Evolutionary conservation across 2,113 vertebrate species (phyloP), one percentile per base, ranked within the genome.

Genomic region (Sminthopsis crassicaudata): DNA sequence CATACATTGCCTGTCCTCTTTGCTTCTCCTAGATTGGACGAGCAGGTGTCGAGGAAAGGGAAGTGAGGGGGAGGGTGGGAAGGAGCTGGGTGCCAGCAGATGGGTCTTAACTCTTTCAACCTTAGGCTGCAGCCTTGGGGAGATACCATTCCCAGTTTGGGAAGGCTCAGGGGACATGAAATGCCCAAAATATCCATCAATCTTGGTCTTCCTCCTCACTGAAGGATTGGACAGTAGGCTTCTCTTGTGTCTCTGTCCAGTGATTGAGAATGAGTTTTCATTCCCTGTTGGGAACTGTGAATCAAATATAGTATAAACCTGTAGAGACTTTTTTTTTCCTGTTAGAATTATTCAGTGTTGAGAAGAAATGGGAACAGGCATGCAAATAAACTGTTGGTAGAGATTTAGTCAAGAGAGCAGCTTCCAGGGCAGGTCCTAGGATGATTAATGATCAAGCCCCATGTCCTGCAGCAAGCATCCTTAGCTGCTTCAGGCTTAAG

Each of bases 31-130:
- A 42, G 90, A 60, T 54, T 24, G 46, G 93, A 55, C 23, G 36
- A 94, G 60, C 90, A 91, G 93, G 50, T 76, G 90, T 26, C 9
- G 24, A 91, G 93, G 36, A 84, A 84, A 42, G 67, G 67, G 67
- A 84, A 84, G 67, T 84, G 67, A 84, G 67, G 67, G 19, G 67
- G 46, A n/a, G 25, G 27, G 36, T n/a, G 12, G 48, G 48, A 42
- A 51, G 25, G 36, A 46, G 90, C 36, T 5, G 11, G 36, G n/a
- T 67, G 55, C 51, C 48, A 42, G 36, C 50, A 52, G 90, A 25
- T 84, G 67, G 67, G 67, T 42, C 67, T 84, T 84, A 84, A 76
- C 60, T 76, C 60, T 76, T 76, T 76, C 36, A 36, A 2, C 36
- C 60, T 76, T 36, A 76, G 60, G 12, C 60, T 76, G 36, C 12